Percentiles rank a stretch among this genome's conserved stretches.
phyloP scores from a whole-genome alignment of 2,888 invertebrate genomes.

The Hydrotaea diabolus region DNA sequence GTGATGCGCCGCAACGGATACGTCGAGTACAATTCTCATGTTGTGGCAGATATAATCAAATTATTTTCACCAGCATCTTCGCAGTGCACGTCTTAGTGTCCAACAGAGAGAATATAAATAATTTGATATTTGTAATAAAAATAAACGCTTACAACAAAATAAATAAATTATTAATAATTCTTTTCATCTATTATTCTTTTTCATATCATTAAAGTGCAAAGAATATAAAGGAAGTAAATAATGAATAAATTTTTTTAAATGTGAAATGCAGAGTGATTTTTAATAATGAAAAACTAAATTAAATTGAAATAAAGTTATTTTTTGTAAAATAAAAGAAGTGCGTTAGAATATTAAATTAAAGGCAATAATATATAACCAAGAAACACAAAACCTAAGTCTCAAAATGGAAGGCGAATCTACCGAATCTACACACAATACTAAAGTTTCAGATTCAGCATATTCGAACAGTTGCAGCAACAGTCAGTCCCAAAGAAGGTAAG shows the following conservation, averaged over 20 bases:
- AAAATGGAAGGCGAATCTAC: constrained; percentile 78
- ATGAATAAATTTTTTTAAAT: not conserved
- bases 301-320: not conserved
- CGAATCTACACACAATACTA: constrained; percentile 78
- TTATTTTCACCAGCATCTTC: not conserved
- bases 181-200: not conserved
- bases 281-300: not conserved
- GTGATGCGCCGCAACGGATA: constrained; percentile 6
- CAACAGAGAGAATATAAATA: constrained; percentile 28
- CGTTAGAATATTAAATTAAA: not conserved
- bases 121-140: constrained; percentile 9
- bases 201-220: not conserved
- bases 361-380: not conserved
- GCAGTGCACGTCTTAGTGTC: not conserved
- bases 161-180: constrained; percentile 5
- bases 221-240: not conserved
- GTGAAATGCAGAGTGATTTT: not conserved
- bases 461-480: constrained; percentile 91
- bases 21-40: not conserved
- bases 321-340: not conserved
- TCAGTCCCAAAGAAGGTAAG: constrained; percentile 91
- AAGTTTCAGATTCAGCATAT: constrained; percentile 89
- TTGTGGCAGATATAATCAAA: constrained; percentile 17
- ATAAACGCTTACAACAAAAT: not conserved
- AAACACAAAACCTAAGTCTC: constrained; percentile 5